Conservation (phyloP, 2,888 invertebrate genomes). For the Sinopyrophorus schimmeli region DNA sequence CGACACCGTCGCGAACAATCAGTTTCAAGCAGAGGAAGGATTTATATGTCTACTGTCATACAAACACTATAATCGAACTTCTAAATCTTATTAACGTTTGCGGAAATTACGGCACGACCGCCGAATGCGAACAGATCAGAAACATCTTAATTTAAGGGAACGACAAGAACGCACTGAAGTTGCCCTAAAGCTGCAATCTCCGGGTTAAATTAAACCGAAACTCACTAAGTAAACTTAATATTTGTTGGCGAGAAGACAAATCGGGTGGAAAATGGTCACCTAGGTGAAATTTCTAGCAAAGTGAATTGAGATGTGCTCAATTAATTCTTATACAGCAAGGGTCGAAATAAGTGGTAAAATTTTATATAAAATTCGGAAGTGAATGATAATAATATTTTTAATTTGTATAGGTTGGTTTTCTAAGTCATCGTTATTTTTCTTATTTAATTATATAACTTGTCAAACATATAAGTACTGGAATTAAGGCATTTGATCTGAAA, state of each 20-base stretch:
- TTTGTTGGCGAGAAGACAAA: conserved; percentile 6
- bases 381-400: no score
- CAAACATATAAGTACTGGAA: no score
- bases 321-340: no score
- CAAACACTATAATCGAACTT: conserved; percentile 7
- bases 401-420: no score
- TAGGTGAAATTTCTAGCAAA: conserved; percentile 11
- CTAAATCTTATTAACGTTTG: conserved; percentile 7
- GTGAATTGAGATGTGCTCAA: conserved; percentile 4
- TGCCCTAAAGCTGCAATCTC: background rate
- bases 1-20: no score
- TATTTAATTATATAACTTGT: no score
- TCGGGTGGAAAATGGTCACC: conserved; percentile 12
- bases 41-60: conserved; percentile 1
- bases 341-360: no score
- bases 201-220: conserved; percentile 8
- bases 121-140: conserved; percentile 10
- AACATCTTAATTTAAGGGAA: conserved; percentile 9
- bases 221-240: conserved; percentile 11
- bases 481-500: no score
- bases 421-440: no score
- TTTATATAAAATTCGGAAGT: no score
- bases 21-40: no score
- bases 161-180: no score
- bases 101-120: conserved; percentile 5